Evolutionary conservation across 2,113 vertebrate species (phyloP), one percentile per base, ranked within the genome.

Genomic region (Alaudala cheleensis): DNA sequence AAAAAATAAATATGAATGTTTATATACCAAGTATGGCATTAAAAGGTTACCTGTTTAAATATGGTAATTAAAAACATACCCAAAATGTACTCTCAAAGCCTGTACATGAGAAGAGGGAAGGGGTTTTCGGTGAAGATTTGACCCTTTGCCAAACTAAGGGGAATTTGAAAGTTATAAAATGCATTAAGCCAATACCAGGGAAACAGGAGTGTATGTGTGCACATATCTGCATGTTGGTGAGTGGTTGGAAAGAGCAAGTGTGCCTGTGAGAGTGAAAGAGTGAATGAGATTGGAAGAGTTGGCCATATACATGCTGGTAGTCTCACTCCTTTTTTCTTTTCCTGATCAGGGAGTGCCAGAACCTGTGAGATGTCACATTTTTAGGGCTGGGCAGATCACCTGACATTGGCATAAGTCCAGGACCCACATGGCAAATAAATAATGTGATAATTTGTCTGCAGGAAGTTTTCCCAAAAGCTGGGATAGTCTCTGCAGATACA

Each of bases 401-500:
- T 37, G 9, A 6, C 53, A 29, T 6, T 72, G 57, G 10, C 7
- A 4, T 47, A 42, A 65, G 6, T 29, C 23, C 15, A 56, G 14
- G 23, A 81, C 4, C 1, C 13, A 47, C 8, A 3, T 20, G 3
- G 4, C 39, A 42, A 81, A n/a, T 8, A 54, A 77, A 71, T 40
- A 49, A n/a, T 7, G 0, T 42, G 4, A 25, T 28, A 4, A 1
- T 33, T 73, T 34, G 51, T 24, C 14, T 42, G 14, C 26, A 70
- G 26, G 13, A 79, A 47, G 17, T 34, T 70, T 73, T 79, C 29
- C 19, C 15, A 54, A 29, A 85, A 34, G 16, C 49, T 9, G 2
- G 14, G 2, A 0, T 1, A 2, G 5, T 60, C 4, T 60, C 5
- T 13, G 6, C 6, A 3, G 8, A 13, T 2, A 1, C 9, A 61